Conservation (phyloP, 2,113 vertebrate genomes). For the Grus americana region DNA sequence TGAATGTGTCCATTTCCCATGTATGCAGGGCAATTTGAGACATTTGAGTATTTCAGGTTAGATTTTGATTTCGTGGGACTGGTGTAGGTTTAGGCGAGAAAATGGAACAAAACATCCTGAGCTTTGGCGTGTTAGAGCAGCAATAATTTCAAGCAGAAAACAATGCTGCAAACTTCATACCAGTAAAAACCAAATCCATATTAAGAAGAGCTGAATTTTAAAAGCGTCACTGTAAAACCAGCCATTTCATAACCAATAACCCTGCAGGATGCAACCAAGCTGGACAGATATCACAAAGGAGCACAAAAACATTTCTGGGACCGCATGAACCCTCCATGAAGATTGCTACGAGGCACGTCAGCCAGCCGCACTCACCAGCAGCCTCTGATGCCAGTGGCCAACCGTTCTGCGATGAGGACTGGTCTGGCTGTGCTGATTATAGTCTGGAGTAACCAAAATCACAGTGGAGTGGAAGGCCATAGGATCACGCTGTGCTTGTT, state of each 20-base stretch:
- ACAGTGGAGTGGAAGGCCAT: not conserved
- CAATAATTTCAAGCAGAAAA: not conserved
- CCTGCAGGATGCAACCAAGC: not conserved
- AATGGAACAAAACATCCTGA: not conserved
- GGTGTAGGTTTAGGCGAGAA: not conserved
- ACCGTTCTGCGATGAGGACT: not conserved
- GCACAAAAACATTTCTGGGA: not conserved
- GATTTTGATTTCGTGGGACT: not conserved
- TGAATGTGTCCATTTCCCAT: not conserved
- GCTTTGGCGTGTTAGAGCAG: not conserved
- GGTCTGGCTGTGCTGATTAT: not conserved
- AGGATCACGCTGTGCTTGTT: not conserved
- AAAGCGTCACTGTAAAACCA: not conserved
- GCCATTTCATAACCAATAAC: not conserved
- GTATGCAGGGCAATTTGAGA: not conserved
- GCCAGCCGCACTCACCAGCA: not conserved
- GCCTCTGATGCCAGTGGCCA: not conserved
- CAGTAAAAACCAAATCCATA: not conserved
- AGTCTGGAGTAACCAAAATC: not conserved
- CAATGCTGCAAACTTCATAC: not conserved
- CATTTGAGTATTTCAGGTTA: not conserved
- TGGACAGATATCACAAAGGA: not conserved
- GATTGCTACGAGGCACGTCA: not conserved
- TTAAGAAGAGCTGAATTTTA: not conserved
- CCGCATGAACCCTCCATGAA: fast-evolving